These are phyloP conservation scores for Nyctereutes procyonoides DNA, from an alignment of 2,113 vertebrate genomes.

Conservation along the genomic window DNA sequence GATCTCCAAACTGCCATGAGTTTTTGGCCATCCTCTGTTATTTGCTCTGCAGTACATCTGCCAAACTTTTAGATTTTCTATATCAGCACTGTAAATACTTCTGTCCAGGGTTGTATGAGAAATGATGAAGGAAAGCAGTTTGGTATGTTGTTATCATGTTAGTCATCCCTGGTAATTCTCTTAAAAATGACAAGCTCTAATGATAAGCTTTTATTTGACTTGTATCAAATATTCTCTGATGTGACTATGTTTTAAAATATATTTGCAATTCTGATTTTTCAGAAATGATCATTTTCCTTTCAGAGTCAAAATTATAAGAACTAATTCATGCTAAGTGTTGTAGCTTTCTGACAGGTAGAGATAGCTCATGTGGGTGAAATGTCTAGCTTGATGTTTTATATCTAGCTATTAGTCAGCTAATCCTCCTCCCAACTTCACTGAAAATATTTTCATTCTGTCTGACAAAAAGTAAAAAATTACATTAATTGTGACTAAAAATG, in stretches of 20 bases:
- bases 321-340: slow-evolving; percentile 57
- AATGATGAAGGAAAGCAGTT: slow-evolving; percentile 45
- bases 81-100: background rate
- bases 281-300: slow-evolving; percentile 68
- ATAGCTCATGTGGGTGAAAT: slow-evolving; percentile 63
- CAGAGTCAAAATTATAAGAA: slow-evolving; percentile 66
- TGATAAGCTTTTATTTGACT: slow-evolving; percentile 67
- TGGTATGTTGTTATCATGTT: slow-evolving; percentile 61
- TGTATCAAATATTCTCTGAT: slow-evolving; percentile 69
- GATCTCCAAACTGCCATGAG: background rate
- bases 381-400: slow-evolving; percentile 73
- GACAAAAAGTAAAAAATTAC: slow-evolving; percentile 77
- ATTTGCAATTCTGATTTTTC: slow-evolving; percentile 77
- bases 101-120: slow-evolving; percentile 41
- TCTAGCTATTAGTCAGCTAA: slow-evolving; percentile 79
- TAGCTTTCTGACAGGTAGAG: slow-evolving; percentile 68
- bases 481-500: slow-evolving; percentile 70
- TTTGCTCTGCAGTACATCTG: slow-evolving; percentile 7
- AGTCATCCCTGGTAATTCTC: slow-evolving; percentile 58
- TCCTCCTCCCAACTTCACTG: slow-evolving; percentile 70
- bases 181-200: slow-evolving; percentile 66
- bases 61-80: slow-evolving; percentile 32
- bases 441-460: slow-evolving; percentile 83
- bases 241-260: slow-evolving; percentile 71
- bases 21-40: slow-evolving; percentile 4